phyloP scores from a whole-genome alignment of 2,113 vertebrate genomes.

The Oxyruncus cristatus region DNA sequence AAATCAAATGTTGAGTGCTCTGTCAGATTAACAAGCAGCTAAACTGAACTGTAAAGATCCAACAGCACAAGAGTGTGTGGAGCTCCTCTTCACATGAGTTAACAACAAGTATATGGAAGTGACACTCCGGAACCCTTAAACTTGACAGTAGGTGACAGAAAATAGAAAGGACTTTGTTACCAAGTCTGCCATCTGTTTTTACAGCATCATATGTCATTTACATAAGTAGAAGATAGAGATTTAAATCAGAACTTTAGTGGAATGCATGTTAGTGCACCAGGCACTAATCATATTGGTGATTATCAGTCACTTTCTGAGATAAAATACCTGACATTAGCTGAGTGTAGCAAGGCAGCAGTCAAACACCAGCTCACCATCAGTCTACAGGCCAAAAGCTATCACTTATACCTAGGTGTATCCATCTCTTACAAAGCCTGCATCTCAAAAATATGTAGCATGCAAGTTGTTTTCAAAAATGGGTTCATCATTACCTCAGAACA shows the following conservation, averaged over 20 bases:
- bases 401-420: background rate
- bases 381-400: background rate
- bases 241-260: background rate
- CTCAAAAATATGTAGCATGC: background rate
- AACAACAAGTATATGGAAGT: background rate
- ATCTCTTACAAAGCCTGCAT: background rate
- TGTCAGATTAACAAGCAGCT: background rate
- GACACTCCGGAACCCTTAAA: background rate
- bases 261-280: background rate
- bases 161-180: slow-evolving; percentile 3
- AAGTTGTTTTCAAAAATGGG: background rate
- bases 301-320: background rate
- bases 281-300: background rate
- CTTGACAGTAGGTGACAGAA: background rate
- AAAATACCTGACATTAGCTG: background rate
- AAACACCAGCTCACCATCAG: background rate
- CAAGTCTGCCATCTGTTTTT: background rate
- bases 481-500: background rate
- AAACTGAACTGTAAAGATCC: background rate
- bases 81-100: background rate
- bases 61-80: background rate
- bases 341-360: background rate
- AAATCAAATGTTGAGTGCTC: background rate
- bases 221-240: background rate
- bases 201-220: background rate